Conservation (phyloP, 2,888 invertebrate genomes). For the Eupithecia tripunctaria region DNA sequence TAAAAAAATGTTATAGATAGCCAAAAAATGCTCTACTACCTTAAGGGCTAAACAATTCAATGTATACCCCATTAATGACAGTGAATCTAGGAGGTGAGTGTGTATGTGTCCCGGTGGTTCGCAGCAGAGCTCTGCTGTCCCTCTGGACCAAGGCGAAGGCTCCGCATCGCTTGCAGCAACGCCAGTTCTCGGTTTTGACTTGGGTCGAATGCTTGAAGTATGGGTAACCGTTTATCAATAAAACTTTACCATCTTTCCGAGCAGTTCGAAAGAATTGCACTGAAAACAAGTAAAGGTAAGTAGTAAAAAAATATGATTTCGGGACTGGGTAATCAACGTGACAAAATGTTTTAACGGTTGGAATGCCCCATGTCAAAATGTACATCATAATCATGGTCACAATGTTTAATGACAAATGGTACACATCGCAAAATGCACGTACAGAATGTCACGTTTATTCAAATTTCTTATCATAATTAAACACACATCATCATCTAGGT, state of each 20-base stretch:
- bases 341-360: no score
- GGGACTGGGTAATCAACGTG: no score
- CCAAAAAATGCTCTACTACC: no score
- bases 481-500: no score
- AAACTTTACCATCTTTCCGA: background rate
- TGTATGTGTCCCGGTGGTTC: background rate
- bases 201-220: background rate
- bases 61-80: background rate
- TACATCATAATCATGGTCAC: no score
- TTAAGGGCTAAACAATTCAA: no score
- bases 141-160: background rate
- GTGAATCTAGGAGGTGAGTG: background rate
- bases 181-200: slow-evolving; percentile 14
- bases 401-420: no score
- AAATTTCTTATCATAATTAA: no score
- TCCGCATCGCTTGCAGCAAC: slow-evolving; percentile 8
- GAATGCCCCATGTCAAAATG: no score
- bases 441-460: no score
- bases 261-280: background rate
- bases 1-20: no score
- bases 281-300: background rate
- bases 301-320: background rate
- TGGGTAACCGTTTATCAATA: background rate
- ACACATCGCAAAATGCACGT: no score
- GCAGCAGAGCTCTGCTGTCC: background rate